phyloP scores from a whole-genome alignment of 1,140 invertebrate species.

The Lepidurus apus region DNA sequence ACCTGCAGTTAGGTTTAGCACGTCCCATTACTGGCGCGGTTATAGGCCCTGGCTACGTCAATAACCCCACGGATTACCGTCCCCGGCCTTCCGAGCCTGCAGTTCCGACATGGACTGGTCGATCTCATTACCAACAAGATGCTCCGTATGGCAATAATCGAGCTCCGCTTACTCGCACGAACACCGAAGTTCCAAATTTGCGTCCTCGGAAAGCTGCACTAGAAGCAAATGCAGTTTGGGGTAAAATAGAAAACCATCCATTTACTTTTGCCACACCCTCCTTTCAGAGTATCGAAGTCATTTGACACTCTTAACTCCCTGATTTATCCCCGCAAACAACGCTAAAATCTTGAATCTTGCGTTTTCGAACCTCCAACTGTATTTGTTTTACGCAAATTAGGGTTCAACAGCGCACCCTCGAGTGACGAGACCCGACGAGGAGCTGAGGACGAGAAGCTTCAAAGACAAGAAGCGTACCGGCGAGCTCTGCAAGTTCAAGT shows the following conservation, averaged over 20 bases:
- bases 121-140: neutral
- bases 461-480: slow-evolving; percentile 2
- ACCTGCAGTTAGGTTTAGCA: neutral
- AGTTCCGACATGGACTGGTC: neutral
- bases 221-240: neutral
- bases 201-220: neutral
- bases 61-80: neutral
- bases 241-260: neutral
- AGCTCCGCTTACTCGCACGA: neutral
- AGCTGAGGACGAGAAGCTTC: neutral
- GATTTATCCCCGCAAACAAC: too few relatives aligned
- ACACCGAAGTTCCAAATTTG: neutral
- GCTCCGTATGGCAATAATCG: neutral
- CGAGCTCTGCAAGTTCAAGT: slow-evolving; percentile 1
- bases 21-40: neutral
- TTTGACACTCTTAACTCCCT: neutral
- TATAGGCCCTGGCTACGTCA: too few relatives aligned
- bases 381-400: neutral
- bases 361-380: too few relatives aligned
- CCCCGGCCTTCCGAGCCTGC: neutral
- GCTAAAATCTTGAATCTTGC: too few relatives aligned
- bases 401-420: neutral
- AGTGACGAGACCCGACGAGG: neutral
- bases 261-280: neutral
- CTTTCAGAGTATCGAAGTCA: neutral